These are phyloP conservation scores for Thecocarcelia acutangulata DNA, from an alignment of 2,888 invertebrate species.

Conservation along the genomic window DNA sequence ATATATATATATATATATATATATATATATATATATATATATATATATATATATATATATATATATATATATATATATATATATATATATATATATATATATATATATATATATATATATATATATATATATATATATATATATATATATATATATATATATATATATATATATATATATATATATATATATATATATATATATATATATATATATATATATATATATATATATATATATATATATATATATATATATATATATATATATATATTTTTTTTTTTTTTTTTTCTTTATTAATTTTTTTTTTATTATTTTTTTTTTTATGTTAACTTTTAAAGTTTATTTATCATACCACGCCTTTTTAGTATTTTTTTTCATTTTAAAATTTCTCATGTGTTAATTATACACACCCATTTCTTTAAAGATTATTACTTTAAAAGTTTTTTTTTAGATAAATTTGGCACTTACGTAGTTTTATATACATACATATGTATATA, in stretches of 20 bases:
- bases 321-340: neutral
- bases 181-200: neutral
- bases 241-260: neutral
- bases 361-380: slow-evolving; percentile 17
- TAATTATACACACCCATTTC: slow-evolving; percentile 36
- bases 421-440: slow-evolving; percentile 26
- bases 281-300: no score
- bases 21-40: neutral
- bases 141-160: neutral
- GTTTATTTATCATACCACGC: slow-evolving; percentile 42
- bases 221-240: neutral
- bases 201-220: neutral
- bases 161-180: neutral
- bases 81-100: neutral
- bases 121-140: neutral
- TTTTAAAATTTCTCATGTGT: slow-evolving; percentile 5
- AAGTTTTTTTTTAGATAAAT: neutral
- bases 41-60: neutral
- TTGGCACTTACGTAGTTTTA: neutral
- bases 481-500: no score
- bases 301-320: no score
- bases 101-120: neutral
- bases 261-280: neutral
- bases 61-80: neutral
- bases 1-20: neutral